These are phyloP conservation scores for Bagarius yarrelli DNA, from an alignment of 2,113 vertebrate species.

Conservation along the genomic window DNA sequence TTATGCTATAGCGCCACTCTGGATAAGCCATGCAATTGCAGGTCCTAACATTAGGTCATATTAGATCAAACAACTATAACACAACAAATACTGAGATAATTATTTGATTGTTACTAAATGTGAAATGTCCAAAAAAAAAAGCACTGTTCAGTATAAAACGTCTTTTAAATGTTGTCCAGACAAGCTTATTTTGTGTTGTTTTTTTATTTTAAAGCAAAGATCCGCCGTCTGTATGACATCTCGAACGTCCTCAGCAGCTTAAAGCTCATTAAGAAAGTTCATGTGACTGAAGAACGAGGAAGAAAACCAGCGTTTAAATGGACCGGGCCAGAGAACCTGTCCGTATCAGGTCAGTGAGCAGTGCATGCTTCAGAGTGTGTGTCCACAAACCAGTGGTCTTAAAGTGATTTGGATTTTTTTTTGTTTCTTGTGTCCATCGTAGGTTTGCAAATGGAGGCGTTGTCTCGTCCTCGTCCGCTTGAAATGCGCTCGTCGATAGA, in stretches of 20 bases:
- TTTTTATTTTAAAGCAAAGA: constrained; percentile 79
- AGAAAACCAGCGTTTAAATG: constrained; percentile 97
- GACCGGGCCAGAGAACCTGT: constrained; percentile 82
- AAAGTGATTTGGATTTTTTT: neutral
- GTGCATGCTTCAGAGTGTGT: too few relatives aligned
- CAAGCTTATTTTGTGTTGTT: neutral
- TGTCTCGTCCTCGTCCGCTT: constrained; percentile 54
- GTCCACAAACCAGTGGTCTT: too few relatives aligned
- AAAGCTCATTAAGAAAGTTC: constrained; percentile 93
- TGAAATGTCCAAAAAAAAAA: too few relatives aligned
- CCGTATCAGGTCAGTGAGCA: constrained; percentile 68
- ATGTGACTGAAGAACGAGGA: constrained; percentile 85
- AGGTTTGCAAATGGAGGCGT: constrained; percentile 54
- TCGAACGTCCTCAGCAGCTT: constrained; percentile 95
- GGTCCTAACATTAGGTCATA: too few relatives aligned
- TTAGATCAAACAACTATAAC: too few relatives aligned
- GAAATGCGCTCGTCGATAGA: constrained; percentile 70
- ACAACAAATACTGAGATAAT: too few relatives aligned
- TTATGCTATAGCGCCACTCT: too few relatives aligned
- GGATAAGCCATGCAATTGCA: too few relatives aligned
- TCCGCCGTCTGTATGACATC: constrained; percentile 92
- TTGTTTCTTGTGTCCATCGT: constrained; percentile 22
- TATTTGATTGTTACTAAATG: too few relatives aligned
- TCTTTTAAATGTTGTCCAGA: too few relatives aligned
- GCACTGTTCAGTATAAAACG: too few relatives aligned